Conservation (phyloP, 2,113 vertebrate species). For the Apaloderma vittatum region DNA sequence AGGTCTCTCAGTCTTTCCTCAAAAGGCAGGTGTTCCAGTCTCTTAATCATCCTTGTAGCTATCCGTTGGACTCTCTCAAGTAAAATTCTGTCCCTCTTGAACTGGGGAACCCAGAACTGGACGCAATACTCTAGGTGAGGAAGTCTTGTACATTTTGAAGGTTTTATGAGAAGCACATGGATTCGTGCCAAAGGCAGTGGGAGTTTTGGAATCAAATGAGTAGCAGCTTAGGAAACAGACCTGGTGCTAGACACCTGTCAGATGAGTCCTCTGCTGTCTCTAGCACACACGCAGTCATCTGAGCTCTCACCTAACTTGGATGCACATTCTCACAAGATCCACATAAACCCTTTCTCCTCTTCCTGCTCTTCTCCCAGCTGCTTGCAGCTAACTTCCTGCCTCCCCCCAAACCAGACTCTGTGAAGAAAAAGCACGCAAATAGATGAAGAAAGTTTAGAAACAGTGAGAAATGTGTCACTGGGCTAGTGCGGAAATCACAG, state of each 20-base stretch:
- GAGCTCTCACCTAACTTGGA: not conserved
- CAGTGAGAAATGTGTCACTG: not conserved
- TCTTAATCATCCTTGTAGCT: too few relatives aligned
- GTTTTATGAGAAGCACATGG: not conserved
- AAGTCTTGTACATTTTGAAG: not conserved
- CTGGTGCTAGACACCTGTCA: not conserved
- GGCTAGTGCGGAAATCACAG: not conserved
- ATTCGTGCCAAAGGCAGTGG: not conserved
- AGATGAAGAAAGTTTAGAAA: not conserved
- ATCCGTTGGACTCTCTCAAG: too few relatives aligned
- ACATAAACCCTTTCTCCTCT: accelerated
- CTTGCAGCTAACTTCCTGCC: not conserved
- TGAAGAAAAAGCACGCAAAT: not conserved
- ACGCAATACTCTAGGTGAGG: too few relatives aligned
- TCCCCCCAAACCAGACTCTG: not conserved
- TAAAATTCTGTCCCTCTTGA: too few relatives aligned
- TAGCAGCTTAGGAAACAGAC: not conserved
- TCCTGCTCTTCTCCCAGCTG: not conserved
- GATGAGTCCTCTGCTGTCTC: not conserved
- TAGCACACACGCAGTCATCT: not conserved
- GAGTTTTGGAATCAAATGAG: not conserved
- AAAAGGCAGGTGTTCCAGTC: too few relatives aligned
- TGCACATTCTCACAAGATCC: not conserved
- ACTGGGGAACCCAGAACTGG: too few relatives aligned
- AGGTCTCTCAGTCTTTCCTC: too few relatives aligned